Conservation (phyloP, 1,140 invertebrate genomes). For the Drosophila takahashii region DNA sequence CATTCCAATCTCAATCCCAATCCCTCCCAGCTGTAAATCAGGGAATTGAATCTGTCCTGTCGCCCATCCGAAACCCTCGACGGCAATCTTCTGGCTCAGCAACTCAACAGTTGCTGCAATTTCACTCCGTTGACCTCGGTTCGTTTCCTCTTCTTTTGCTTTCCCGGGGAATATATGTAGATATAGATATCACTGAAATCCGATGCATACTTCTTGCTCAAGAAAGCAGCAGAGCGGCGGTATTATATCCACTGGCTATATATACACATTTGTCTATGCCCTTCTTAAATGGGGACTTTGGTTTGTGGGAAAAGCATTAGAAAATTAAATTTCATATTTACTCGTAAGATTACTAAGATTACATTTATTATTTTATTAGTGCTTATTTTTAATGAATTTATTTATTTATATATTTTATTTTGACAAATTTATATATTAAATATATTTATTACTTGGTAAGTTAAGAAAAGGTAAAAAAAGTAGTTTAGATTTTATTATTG, state of each 20-base stretch:
- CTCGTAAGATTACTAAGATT: no score
- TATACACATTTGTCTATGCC: background rate
- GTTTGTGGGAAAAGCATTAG: no score
- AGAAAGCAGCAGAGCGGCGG: background rate
- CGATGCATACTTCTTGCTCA: slow-evolving; percentile 4
- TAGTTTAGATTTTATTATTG: no score
- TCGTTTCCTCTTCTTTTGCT: background rate
- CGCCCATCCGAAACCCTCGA: background rate
- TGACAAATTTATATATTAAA: no score
- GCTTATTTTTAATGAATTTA: no score
- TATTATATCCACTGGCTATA: background rate
- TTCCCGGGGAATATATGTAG: background rate
- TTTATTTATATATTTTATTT: no score
- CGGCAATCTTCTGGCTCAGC: slow-evolving; percentile 15
- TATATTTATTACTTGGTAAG: no score
- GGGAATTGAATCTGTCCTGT: slow-evolving; percentile 15
- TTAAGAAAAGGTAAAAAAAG: no score
- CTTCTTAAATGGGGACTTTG: no score
- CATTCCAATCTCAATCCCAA: background rate
- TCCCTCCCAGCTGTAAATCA: background rate
- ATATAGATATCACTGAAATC: slow-evolving; percentile 1
- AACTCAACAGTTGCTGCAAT: slow-evolving; percentile 20
- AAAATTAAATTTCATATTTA: background rate
- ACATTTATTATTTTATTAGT: no score
- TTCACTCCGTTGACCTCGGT: slow-evolving; percentile 15